These are phyloP conservation scores for Syrista parreyssii DNA, from an alignment of 2,888 invertebrate species.

Conservation along the genomic window DNA sequence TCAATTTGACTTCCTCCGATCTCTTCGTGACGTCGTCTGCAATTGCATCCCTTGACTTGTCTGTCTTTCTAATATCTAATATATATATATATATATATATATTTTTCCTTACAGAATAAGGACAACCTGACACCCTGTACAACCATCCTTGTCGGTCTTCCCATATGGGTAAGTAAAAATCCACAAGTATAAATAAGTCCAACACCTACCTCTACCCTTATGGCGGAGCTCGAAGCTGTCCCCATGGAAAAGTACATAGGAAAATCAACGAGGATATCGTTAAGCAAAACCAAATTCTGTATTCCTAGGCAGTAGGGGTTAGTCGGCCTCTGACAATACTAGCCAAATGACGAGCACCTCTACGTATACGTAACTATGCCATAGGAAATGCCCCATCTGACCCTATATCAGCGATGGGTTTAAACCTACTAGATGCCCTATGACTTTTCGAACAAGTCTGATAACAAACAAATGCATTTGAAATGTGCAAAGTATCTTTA, in stretches of 20 bases:
- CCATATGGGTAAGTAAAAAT: too few species aligned
- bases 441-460: too few species aligned
- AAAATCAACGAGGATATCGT: constrained; percentile 35
- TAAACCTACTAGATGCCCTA: constrained; percentile 30
- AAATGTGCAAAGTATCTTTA: too few species aligned
- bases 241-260: background rate
- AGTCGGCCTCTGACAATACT: constrained; percentile 59
- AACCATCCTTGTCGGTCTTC: too few species aligned
- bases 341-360: constrained; percentile 54
- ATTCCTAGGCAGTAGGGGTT: constrained; percentile 54
- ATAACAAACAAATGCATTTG: too few species aligned
- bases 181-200: too few species aligned
- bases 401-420: constrained; percentile 50
- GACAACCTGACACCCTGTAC: too few species aligned
- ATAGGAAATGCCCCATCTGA: constrained; percentile 50
- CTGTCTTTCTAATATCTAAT: background rate
- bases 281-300: constrained; percentile 52
- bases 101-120: too few species aligned
- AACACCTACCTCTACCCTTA: background rate
- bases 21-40: background rate
- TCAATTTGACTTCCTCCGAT: constrained; percentile 48
- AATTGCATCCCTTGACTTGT: background rate
- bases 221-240: background rate
- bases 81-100: too few species aligned
- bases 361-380: constrained; percentile 38